Percentiles rank a stretch among this genome's conserved stretches.
Evolutionary conservation across 1,140 invertebrate species (phyloP).

Genomic region (Limonius californicus): DNA sequence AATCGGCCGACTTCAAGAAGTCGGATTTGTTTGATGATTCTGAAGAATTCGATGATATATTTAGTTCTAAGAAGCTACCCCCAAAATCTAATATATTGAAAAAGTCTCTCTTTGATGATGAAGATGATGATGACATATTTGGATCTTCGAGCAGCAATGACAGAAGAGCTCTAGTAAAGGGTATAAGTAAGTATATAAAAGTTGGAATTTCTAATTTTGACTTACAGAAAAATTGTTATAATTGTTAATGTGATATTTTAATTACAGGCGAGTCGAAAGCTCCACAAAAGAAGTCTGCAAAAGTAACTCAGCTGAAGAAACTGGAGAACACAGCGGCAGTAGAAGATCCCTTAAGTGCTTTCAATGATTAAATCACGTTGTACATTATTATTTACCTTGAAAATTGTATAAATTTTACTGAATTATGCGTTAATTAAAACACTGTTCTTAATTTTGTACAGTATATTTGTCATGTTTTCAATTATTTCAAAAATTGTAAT

Average conservation of each 20-base stretch:
- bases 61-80: conserved; percentile 20
- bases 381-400: no score
- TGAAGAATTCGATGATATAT: conserved; percentile 22
- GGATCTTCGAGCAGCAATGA: neutral
- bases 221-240: no score
- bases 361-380: neutral
- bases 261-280: conserved; percentile 4
- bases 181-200: neutral
- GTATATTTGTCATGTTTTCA: no score
- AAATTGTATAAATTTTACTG: neutral
- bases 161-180: neutral
- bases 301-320: conserved; percentile 24
- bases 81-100: conserved; percentile 17
- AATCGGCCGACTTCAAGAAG: neutral
- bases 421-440: no score
- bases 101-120: conserved; percentile 28
- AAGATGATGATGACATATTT: conserved; percentile 28
- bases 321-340: conserved; percentile 27
- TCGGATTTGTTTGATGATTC: conserved; percentile 16
- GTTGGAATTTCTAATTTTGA: neutral
- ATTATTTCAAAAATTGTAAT: no score
- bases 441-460: no score
- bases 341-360: conserved; percentile 26
- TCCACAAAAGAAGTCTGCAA: conserved; percentile 17
- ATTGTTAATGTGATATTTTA: neutral